Conservation (phyloP, 2,888 invertebrate genomes). For the Hirudinaria manillensis region DNA sequence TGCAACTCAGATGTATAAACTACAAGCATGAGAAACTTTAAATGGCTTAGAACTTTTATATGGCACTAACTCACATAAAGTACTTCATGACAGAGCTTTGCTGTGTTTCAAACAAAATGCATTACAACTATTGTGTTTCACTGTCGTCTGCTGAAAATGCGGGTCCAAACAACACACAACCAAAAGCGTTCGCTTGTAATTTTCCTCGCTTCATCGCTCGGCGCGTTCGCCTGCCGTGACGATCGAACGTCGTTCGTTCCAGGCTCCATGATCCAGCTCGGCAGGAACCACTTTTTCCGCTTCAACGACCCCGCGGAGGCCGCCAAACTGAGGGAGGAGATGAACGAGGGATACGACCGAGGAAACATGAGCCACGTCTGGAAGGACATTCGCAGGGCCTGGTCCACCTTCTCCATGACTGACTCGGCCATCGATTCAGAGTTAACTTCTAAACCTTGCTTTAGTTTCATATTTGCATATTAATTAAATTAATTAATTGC, state of each 20-base stretch:
- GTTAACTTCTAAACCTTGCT: conserved; percentile 34
- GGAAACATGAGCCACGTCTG: conserved; percentile 31
- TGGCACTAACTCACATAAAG: too few species aligned
- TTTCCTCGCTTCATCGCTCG: too few species aligned
- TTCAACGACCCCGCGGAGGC: conserved; percentile 41
- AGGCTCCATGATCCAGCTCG: conserved; percentile 39
- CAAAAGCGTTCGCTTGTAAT: too few species aligned
- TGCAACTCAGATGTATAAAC: too few species aligned
- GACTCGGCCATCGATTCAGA: conserved; percentile 41
- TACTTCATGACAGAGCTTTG: too few species aligned
- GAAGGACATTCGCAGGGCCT: conserved; percentile 39
- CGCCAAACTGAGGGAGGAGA: conserved; percentile 37
- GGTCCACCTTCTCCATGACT: conserved; percentile 37
- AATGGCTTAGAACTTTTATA: too few species aligned
- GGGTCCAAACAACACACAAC: too few species aligned
- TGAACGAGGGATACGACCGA: conserved; percentile 26
- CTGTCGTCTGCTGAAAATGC: too few species aligned
- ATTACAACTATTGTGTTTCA: too few species aligned
- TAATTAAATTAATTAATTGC: not conserved
- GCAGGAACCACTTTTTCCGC: conserved; percentile 39
- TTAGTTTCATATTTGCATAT: not conserved
- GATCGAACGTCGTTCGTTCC: not conserved
- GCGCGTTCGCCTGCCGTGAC: too few species aligned
- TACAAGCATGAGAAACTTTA: too few species aligned
- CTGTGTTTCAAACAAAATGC: too few species aligned